Evolutionary conservation across 1,140 invertebrate species (phyloP).

Genomic region (Drosophila willistoni): DNA sequence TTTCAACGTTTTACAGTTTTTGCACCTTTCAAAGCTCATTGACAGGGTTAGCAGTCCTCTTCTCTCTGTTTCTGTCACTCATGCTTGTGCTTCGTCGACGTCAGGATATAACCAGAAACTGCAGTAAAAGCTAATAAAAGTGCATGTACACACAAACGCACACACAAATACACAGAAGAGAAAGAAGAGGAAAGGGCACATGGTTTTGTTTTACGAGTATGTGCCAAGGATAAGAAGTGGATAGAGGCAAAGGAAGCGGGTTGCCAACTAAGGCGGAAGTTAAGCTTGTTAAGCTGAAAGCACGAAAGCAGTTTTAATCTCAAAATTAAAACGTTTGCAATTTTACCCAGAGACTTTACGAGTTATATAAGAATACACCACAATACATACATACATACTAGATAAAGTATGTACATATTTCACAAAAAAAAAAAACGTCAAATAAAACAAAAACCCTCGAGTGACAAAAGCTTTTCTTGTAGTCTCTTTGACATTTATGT

Average conservation of each 20-base stretch:
- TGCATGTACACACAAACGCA: conserved; percentile 58
- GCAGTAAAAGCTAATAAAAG: conserved; percentile 79
- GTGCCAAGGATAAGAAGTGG: conserved; percentile 7
- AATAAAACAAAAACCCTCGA: neutral
- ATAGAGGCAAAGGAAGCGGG: conserved; percentile 50
- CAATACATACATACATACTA: neutral
- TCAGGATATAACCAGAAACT: conserved; percentile 52
- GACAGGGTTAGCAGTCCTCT: conserved; percentile 21
- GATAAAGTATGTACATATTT: neutral
- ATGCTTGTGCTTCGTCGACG: conserved; percentile 29
- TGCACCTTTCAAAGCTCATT: conserved; percentile 36
- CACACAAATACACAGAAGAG: conserved; percentile 16
- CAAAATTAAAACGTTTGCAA: conserved; percentile 82
- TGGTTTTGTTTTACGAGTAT: conserved; percentile 7
- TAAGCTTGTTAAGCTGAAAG: conserved; percentile 76
- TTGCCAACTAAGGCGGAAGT: conserved; percentile 48
- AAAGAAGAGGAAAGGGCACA: conserved; percentile 18
- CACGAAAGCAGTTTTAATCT: conserved; percentile 81
- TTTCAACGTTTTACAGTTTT: conserved; percentile 35
- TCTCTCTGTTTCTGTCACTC: conserved; percentile 9
- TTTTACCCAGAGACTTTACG: conserved; percentile 73
- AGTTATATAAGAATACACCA: conserved; percentile 56
- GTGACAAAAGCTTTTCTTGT: conserved; percentile 27
- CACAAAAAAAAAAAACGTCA: neutral
- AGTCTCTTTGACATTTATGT: conserved; percentile 50